These are phyloP conservation scores for Spea bombifrons DNA, from an alignment of 2,113 vertebrate genomes.

Conservation along the genomic window DNA sequence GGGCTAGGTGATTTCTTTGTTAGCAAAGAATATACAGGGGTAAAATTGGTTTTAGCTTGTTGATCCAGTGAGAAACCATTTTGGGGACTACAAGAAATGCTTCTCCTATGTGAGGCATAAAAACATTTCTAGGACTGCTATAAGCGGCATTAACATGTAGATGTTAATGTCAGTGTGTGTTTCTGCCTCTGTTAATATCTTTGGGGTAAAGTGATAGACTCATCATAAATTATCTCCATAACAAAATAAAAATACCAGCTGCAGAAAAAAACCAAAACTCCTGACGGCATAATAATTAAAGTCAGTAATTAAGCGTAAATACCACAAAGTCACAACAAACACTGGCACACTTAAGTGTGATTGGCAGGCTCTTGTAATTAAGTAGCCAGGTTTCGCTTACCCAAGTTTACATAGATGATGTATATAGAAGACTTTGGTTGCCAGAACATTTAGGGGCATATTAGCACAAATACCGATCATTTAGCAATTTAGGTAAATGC, in stretches of 20 bases:
- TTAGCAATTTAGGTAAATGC: constrained; percentile 42
- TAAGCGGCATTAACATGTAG: neutral
- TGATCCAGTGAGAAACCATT: too few species aligned
- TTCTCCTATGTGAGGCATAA: too few species aligned
- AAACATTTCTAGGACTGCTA: neutral
- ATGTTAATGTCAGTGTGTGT: neutral
- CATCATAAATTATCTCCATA: neutral
- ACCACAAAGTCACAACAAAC: constrained; percentile 23
- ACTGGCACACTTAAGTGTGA: constrained; percentile 20
- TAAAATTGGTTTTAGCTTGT: too few species aligned
- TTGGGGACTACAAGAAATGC: too few species aligned
- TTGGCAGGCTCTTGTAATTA: constrained; percentile 26
- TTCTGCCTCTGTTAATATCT: neutral
- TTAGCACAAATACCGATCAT: constrained; percentile 6
- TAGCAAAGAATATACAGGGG: too few species aligned
- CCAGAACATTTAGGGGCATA: constrained; percentile 6
- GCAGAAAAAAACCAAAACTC: constrained; percentile 10
- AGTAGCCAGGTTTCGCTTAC: constrained; percentile 18
- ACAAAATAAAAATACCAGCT: constrained; percentile 13
- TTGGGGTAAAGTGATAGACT: neutral
- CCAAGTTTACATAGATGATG: constrained; percentile 1
- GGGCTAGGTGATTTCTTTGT: too few species aligned
- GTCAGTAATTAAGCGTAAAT: constrained; percentile 17
- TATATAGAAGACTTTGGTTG: constrained; percentile 2
- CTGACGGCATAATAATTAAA: constrained; percentile 27